Conservation (phyloP, 2,113 vertebrate species). For the Tyrannus savana region DNA sequence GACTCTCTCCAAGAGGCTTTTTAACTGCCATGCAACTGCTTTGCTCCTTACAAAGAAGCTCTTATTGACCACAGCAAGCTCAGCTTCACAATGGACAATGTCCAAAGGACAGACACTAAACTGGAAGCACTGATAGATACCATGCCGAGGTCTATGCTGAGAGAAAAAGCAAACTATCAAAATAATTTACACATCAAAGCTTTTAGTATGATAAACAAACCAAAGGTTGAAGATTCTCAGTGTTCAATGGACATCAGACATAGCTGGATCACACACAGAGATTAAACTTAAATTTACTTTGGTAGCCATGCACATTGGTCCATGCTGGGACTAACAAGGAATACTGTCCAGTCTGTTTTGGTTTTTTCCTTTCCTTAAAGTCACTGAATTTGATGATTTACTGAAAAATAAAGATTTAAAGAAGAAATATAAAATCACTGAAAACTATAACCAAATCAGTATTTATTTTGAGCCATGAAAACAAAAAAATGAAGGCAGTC, state of each 20-base stretch:
- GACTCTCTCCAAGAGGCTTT: not conserved
- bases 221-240: not conserved
- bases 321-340: not conserved
- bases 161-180: not conserved
- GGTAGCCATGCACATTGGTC: not conserved
- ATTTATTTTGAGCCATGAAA: not conserved
- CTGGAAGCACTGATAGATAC: not conserved
- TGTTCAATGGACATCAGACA: not conserved
- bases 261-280: not conserved
- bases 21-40: not conserved
- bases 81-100: not conserved
- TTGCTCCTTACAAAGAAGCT: not conserved
- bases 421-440: not conserved
- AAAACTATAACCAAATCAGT: not conserved
- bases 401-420: not conserved
- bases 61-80: not conserved
- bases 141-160: not conserved
- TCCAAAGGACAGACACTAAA: not conserved
- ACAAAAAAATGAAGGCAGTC: not conserved
- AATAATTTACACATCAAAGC: not conserved
- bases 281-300: not conserved
- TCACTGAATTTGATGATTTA: not conserved
- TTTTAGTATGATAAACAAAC: not conserved
- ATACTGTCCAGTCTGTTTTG: not conserved
- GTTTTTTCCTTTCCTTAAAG: not conserved